These are phyloP conservation scores for Neosilurus mollespiculum DNA, from an alignment of 2,797 vertebrate genomes.

Conservation along the genomic window DNA sequence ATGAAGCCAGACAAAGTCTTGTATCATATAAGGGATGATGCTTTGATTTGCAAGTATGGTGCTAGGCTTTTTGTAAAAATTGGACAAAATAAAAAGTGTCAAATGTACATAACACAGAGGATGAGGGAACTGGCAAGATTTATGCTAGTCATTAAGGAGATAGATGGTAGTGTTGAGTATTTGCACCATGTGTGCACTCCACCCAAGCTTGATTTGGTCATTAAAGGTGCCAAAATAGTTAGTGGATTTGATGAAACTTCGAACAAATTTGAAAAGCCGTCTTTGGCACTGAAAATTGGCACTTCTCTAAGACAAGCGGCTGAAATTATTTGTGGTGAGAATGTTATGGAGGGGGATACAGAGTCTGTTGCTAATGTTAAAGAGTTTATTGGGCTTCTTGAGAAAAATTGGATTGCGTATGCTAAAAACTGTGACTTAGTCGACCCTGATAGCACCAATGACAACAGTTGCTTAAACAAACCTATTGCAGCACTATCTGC, in stretches of 20 bases:
- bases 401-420: slow-evolving; percentile 20
- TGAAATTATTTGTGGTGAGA: slow-evolving; percentile 27
- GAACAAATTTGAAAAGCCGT: slow-evolving; percentile 2
- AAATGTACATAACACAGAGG: slow-evolving; percentile 34
- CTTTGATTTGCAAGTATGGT: slow-evolving; percentile 46
- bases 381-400: slow-evolving; percentile 24
- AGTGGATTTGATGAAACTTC: slow-evolving; percentile 33
- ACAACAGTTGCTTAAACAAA: background rate
- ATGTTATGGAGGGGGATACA: slow-evolving; percentile 1
- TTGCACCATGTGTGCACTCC: slow-evolving; percentile 29
- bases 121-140: slow-evolving; percentile 46
- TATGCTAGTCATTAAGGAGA: slow-evolving; percentile 40
- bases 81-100: slow-evolving; percentile 5
- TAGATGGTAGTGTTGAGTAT: slow-evolving; percentile 34
- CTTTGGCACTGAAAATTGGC: slow-evolving; percentile 13
- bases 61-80: slow-evolving; percentile 38
- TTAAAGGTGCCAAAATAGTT: slow-evolving; percentile 17
- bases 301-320: slow-evolving; percentile 24
- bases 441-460: background rate
- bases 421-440: background rate
- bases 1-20: slow-evolving; percentile 38
- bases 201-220: slow-evolving; percentile 18
- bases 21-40: slow-evolving; percentile 30
- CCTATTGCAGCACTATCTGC: background rate
- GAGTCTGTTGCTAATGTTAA: slow-evolving; percentile 15